These are phyloP conservation scores for Eurois occulta DNA, from an alignment of 2,888 invertebrate species.

Conservation along the genomic window DNA sequence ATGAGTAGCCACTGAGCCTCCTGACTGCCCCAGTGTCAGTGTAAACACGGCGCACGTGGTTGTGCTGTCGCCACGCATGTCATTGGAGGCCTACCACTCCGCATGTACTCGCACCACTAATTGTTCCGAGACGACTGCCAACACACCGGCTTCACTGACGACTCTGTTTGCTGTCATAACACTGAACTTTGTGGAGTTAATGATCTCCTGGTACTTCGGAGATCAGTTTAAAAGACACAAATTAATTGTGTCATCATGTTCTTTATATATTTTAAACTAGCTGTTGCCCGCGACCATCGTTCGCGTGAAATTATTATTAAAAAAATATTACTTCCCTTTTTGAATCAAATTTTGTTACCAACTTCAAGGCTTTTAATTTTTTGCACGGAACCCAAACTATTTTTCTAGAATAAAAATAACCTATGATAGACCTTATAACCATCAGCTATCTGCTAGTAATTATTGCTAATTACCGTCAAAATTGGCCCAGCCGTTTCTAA, in stretches of 20 bases:
- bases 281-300: no score
- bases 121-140: constrained; percentile 23
- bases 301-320: no score
- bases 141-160: constrained; percentile 13
- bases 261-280: neutral
- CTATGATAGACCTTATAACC: no score
- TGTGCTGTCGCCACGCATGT: neutral
- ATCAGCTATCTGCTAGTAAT: no score
- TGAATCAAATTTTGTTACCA: no score
- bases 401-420: no score
- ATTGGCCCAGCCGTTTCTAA: no score
- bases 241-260: neutral
- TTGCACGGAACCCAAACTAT: no score
- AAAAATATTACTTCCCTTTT: no score
- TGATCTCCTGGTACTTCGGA: constrained; percentile 13
- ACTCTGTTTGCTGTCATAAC: constrained; percentile 20
- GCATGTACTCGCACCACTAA: constrained; percentile 12
- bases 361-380: no score
- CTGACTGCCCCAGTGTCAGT: neutral
- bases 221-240: neutral
- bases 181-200: constrained; percentile 24
- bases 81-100: constrained; percentile 44
- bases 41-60: constrained; percentile 40
- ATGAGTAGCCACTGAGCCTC: neutral
- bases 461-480: no score